phyloP scores from a whole-genome alignment of 2,888 invertebrate genomes.

The Cryptocephalus primarius region DNA sequence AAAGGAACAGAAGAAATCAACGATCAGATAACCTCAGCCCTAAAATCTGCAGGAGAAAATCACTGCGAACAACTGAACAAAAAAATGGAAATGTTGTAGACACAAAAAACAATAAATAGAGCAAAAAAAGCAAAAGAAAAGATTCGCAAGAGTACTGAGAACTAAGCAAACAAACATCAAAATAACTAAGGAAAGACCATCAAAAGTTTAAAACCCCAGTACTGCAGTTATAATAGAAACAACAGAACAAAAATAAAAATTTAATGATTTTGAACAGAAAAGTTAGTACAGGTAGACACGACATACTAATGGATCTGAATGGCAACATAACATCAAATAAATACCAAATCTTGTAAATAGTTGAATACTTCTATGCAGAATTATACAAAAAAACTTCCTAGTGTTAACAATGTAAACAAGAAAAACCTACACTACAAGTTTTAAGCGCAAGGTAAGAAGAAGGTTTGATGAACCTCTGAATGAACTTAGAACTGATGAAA shows the following conservation, averaged over 20 bases:
- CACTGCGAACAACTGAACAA: not conserved
- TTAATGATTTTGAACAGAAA: not conserved
- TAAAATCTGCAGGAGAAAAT: not conserved
- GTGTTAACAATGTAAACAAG: not conserved
- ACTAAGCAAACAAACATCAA: not conserved
- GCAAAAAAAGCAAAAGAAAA: not conserved
- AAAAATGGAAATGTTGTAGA: not conserved
- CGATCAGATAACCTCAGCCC: not conserved
- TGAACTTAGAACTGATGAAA: not conserved
- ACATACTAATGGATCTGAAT: too few relatives aligned
- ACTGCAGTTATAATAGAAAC: not conserved
- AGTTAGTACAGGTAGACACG: not conserved
- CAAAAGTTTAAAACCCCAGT: not conserved
- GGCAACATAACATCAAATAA: conserved; percentile 1
- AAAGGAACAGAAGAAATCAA: not conserved
- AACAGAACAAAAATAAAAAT: not conserved
- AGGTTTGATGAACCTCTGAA: too few relatives aligned
- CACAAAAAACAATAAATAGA: not conserved
- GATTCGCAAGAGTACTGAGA: not conserved
- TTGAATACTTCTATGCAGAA: not conserved
- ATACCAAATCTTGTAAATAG: not conserved
- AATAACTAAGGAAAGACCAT: not conserved
- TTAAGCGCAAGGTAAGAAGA: too few relatives aligned
- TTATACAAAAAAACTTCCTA: not conserved
- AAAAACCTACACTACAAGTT: too few relatives aligned